Evolutionary conservation across 2,113 vertebrate genomes (phyloP).

Genomic region (Erythrolamprus reginae): DNA sequence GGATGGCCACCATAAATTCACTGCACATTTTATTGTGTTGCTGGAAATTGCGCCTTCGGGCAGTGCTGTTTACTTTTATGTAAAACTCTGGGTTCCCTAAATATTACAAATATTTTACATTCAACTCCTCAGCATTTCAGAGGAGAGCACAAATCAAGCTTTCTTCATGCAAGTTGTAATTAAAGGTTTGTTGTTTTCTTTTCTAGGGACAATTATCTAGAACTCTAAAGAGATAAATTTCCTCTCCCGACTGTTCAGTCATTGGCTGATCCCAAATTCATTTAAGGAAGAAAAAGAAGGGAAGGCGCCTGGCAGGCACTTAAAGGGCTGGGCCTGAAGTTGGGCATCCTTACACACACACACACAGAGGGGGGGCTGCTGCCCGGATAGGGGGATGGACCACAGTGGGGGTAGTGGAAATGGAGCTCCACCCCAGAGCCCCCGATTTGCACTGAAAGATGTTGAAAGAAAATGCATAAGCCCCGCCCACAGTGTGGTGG

Average conservation of each 20-base stretch:
- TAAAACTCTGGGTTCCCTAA: slow-evolving; percentile 93
- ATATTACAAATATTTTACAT: slow-evolving; percentile 93
- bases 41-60: slow-evolving; percentile 99
- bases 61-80: slow-evolving; percentile 99
- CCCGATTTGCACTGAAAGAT: too few relatives aligned
- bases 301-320: slow-evolving; percentile 36
- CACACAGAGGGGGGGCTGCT: too few relatives aligned
- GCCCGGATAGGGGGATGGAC: too few relatives aligned
- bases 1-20: slow-evolving; percentile 99
- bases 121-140: slow-evolving; percentile 78
- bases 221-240: slow-evolving; percentile 77
- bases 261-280: slow-evolving; percentile 68
- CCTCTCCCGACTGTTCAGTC: slow-evolving; percentile 68
- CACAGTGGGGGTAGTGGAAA: too few relatives aligned
- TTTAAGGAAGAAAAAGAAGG: slow-evolving; percentile 54
- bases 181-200: slow-evolving; percentile 78
- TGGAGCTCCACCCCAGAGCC: too few relatives aligned
- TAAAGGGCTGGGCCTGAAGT: slow-evolving; percentile 50
- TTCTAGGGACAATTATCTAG: slow-evolving; percentile 77
- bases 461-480: too few relatives aligned
- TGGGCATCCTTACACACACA: slow-evolving; percentile 39
- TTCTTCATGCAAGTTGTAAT: slow-evolving; percentile 81
- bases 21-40: slow-evolving; percentile 99
- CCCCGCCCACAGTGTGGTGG: too few relatives aligned
- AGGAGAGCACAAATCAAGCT: slow-evolving; percentile 75